phyloP scores from a whole-genome alignment of 1,140 invertebrate genomes.

The Cephus cinctus region DNA sequence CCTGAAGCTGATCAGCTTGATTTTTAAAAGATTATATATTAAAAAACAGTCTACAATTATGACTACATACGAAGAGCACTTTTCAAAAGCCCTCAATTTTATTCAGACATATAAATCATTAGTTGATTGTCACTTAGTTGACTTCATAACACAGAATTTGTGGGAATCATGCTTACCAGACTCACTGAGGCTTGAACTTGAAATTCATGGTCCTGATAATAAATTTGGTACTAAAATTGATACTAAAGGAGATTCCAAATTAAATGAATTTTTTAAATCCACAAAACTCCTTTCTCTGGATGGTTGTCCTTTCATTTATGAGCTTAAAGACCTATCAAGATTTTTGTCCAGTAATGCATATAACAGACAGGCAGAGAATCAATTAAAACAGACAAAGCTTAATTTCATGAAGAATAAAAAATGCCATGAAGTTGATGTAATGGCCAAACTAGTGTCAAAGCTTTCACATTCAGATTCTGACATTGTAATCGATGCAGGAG shows the following conservation, averaged over 20 bases:
- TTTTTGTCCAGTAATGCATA: neutral
- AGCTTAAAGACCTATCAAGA: slow-evolving; percentile 11
- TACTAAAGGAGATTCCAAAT: slow-evolving; percentile 4
- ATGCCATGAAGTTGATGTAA: slow-evolving; percentile 73
- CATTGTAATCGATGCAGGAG: slow-evolving; percentile 77
- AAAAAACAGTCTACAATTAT: slow-evolving; percentile 16
- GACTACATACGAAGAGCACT: slow-evolving; percentile 40
- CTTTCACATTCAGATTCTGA: slow-evolving; percentile 23
- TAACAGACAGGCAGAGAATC: slow-evolving; percentile 5
- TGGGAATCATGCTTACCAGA: slow-evolving; percentile 64
- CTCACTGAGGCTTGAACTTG: slow-evolving; percentile 57
- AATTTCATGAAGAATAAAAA: slow-evolving; percentile 81
- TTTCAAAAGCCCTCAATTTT: slow-evolving; percentile 60
- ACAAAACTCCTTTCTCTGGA: slow-evolving; percentile 29
- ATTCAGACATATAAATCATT: slow-evolving; percentile 62
- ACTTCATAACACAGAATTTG: slow-evolving; percentile 72
- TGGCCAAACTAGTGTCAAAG: slow-evolving; percentile 47
- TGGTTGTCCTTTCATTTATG: slow-evolving; percentile 19
- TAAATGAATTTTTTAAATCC: slow-evolving; percentile 28
- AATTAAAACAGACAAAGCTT: slow-evolving; percentile 10
- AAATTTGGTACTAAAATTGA: slow-evolving; percentile 11
- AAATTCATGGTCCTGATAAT: slow-evolving; percentile 39
- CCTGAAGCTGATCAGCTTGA: slow-evolving; percentile 56
- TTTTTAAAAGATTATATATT: slow-evolving; percentile 43
- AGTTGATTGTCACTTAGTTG: slow-evolving; percentile 77